Evolutionary conservation across 2,797 vertebrate genomes (phyloP), one percentile per base, ranked within the genome.

Genomic region (Anguilla obscura): DNA sequence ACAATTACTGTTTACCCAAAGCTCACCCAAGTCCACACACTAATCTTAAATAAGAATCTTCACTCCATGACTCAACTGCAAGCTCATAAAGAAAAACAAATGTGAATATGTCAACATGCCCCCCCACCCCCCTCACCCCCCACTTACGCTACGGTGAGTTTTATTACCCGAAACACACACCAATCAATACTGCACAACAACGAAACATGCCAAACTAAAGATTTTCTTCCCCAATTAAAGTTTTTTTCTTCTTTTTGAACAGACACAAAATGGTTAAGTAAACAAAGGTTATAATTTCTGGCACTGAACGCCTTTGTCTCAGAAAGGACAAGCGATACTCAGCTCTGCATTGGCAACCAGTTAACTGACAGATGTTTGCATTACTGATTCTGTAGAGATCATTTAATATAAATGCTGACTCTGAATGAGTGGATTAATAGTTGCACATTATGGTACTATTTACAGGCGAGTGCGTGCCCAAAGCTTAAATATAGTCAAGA

Each of bases 331-430:
- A 86, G 89, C 85, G 87, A 86, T 86, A 87, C 74, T 88, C 86
- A 87, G 89, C 85, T 89, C 66, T 85, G 88, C 82, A 89, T 87
- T 86, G 87, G 88, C 86, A 69, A 87, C 87, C 87, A 88, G 82
- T 86, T 89, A 69, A 86, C 88, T 79, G 86, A 88, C 88, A 86
- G 88, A 88, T 86, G 74, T 82, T 79, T 60, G 88, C 86, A 85
- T 88, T 85, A 88, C 88, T 88, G 66, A 89, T 91, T 87, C 5
- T 48, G 84, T 84, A 88, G 86, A 89, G 88, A 94, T 95, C 95
- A 95, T 96, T 96, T 96, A 96, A 95, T 95, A 94, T 94, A 96
- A 95, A 96, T 93, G 94, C 93, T 91, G 93, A 96, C 93, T 95
- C 92, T 93, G 94, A 95, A 93, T 93, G 87, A 88, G 76, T 89